Base-by-base conservation (phyloP, 2,888 invertebrate species). In the Aporophyla nigra region DNA sequence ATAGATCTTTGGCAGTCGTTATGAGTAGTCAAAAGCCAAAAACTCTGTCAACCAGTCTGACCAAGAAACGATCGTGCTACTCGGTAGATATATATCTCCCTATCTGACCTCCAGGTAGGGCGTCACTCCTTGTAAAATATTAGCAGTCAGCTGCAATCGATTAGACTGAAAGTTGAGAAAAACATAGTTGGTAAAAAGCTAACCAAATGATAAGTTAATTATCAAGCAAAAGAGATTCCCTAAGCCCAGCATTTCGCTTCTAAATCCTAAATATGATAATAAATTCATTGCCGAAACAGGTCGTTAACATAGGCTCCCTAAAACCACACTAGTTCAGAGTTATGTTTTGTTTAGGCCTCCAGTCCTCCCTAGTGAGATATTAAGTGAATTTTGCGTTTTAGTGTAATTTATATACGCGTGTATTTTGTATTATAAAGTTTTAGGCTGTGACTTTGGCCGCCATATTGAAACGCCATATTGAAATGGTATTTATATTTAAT, bases 371-470 rank as follows among this genome's bases (percentile, higher is more conserved):
- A 69, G 83, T 33, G 86, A 56, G 75, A 27, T 74, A 87, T 84
- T 84, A 85, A 84, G 80, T 74, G 82, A 80, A 86, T 82, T 81
- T 80, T 61, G 65, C 78, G 72, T 79, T 78, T 76, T 58, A 74
- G 54, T 68, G 59, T 72, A 76, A 84, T 84, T 78, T 79, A 78
- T 78, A 67, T 67, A 54, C 21, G 51, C 53, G 66, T 74, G 59
- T 75, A 70, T 77, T 71, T 62, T 54, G 71, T 74, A 65, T 72
- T 70, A 40, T 59, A 71, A 83, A 74, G 66, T 77, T 86, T 75
- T 49, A 21, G 54, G 40, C 16, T 40, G 16, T 16, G 24, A 63
- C n/a, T 51, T 49, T 46, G 49, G 33, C 59, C 5, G 66, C 74
- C 69, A 71, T 77, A 49, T 69, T 73, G 21, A 46, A 46, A 40